Conservation (phyloP, 2,113 vertebrate genomes). For the Ciconia stormi region DNA sequence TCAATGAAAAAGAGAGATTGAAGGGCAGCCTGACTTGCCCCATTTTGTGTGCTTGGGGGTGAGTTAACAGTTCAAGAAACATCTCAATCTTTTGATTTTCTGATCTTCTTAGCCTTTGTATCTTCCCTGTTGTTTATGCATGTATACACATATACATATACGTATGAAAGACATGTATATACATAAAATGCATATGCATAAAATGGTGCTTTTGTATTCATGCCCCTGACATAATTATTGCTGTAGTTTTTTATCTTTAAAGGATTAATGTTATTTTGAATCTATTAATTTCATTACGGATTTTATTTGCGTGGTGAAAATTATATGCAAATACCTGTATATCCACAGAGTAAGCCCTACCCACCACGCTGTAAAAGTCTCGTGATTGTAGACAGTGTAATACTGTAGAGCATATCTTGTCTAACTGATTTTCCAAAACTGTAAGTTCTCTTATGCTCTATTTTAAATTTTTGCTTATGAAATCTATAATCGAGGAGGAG, state of each 20-base stretch:
- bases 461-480: neutral
- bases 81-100: neutral
- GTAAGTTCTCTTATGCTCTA: neutral
- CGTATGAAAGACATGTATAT: accelerated
- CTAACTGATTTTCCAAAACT: neutral
- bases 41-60: neutral
- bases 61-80: neutral
- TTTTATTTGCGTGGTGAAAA: neutral
- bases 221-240: neutral
- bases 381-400: neutral
- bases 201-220: neutral
- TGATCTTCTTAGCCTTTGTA: neutral
- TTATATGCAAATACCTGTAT: neutral
- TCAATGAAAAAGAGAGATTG: neutral
- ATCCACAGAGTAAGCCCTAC: neutral
- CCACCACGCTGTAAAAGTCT: accelerated
- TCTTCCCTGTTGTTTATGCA: neutral
- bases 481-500: neutral
- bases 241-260: neutral
- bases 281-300: neutral
- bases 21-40: neutral
- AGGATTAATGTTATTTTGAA: neutral
- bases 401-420: neutral
- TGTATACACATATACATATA: neutral
- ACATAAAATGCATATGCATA: neutral